Evolutionary conservation across 1,140 invertebrate genomes (phyloP).

Genomic region (Agrypnia vestita): DNA sequence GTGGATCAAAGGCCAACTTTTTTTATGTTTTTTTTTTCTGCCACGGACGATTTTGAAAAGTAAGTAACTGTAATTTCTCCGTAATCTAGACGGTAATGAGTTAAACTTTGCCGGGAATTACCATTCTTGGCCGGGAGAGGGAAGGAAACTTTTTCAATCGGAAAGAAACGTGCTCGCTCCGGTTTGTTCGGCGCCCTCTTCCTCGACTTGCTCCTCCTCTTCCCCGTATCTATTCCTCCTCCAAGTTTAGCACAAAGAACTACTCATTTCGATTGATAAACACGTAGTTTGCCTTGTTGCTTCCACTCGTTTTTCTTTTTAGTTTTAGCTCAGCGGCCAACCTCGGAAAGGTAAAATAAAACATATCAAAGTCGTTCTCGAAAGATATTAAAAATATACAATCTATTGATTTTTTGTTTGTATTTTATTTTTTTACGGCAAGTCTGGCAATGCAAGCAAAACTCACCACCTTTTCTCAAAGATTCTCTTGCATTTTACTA

Average conservation of each 20-base stretch:
- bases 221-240: slow-evolving; percentile 34
- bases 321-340: not conserved
- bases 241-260: slow-evolving; percentile 31
- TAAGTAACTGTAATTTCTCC: slow-evolving; percentile 33
- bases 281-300: slow-evolving; percentile 36
- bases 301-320: slow-evolving; percentile 5
- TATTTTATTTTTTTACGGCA: no score
- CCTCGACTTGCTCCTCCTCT: slow-evolving; percentile 2
- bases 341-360: not conserved
- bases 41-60: slow-evolving; percentile 18
- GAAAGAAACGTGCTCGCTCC: slow-evolving; percentile 25
- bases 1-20: slow-evolving; percentile 19
- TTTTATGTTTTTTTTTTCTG: slow-evolving; percentile 17
- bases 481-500: no score
- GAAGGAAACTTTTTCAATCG: slow-evolving; percentile 39
- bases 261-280: slow-evolving; percentile 45
- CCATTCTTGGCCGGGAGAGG: slow-evolving; percentile 15
- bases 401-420: no score
- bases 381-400: no score
- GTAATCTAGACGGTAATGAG: slow-evolving; percentile 44
- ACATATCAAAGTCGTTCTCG: no score
- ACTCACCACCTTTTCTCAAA: no score
- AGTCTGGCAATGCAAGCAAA: no score
- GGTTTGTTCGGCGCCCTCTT: not conserved
- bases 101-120: slow-evolving; percentile 39